Evolutionary conservation across 2,888 invertebrate genomes (phyloP), one percentile per base, ranked within the genome.

Genomic region (Parasteatoda lunata): DNA sequence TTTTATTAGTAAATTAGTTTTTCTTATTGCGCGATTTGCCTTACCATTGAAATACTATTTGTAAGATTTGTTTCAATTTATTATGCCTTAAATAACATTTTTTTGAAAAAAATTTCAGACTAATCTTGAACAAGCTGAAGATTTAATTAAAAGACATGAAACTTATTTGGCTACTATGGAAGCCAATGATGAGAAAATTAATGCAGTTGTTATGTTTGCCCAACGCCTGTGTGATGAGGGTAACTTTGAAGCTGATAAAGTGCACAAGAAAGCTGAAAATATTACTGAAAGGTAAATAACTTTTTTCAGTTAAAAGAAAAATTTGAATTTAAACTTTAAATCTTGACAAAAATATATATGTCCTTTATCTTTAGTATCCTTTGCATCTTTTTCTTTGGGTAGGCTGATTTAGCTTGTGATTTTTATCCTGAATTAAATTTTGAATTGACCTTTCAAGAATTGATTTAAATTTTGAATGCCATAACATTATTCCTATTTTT

Each of bases 81-180:
- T 30, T 30, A 30, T 30, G 30, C 30, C 30, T 30, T 30, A 30
- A 30, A 30, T 30, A 30, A 30, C 30, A 30, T 8, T 79, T 48
- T 1, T 48, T 64, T 68, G 49, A 73, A 73, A 78, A 78, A 77
- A 84, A 71, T 89, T 90, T 8, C 90, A 94, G 92, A 93, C 94
- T 45, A 97, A 97, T 91, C 93, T 99, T 90, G 99, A 99, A 92
- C 98, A 98, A 92, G 99, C 98, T 51, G 99, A 99, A 92, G 97
- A 97, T 92, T 94, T 96, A 91, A 95, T 99, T 91, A 99, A 99
- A 93, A 96, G 98, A 73, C 98, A 99, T 93, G 99, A 99, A 92
- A 98, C 98, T 0, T 99, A 99, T 94, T 95, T 99, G 91, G 99
- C 99, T 0, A 99, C 99, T 5, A 98, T 99, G 98, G 99, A 99